Base-by-base conservation (phyloP, 1,140 invertebrate species). In the Trissolcus basalis region DNA sequence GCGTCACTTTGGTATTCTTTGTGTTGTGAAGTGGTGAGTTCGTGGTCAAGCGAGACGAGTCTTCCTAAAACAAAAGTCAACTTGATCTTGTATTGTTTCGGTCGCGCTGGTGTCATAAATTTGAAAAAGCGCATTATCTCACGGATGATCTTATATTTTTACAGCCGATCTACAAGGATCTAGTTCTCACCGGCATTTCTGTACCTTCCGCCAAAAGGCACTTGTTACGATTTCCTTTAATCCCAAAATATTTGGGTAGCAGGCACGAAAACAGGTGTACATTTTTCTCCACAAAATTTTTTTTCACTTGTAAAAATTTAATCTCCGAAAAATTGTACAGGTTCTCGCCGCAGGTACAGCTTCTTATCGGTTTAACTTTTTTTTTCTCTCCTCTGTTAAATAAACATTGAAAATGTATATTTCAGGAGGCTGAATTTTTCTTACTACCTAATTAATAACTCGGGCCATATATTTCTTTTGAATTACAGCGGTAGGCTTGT, bases 61-160 rank as follows among this genome's bases (percentile, higher is more conserved):
- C 10, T 43, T 59, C 19, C 45, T 14, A 32, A 48, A 59, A 59
- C 45, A 48, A 13, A 44, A 48, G 7, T 14, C 32, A n/a, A 27
- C 19, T 27, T 35, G 13, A 47, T 32, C 16, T 47, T 4, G 11
- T 33, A 60, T 60, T 60, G 56, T 60, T 60, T 48, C 10, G 35
- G 11, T 27, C 45, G 19, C 9, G 47, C 44, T 61, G 36, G 58
- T n/a, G 39, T 53, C 36, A 33, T 51, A 63, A 53, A 63, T 63
- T 41, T 19, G 6, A 27, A 27, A 27, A 27, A 27, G 19, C 19
- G 19, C 19, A 27, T 27, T 27, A 27, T 27, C 19, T 6, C 2
- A 1, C 19, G 19, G 19, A 27, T 27, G 19, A 27, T 27, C 19
- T 6, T 27, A 27, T 27, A 27, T 27, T 27, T 27, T 27, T 27